Conservation (phyloP, 2,113 vertebrate species). For the Lichenostomus cassidix region DNA sequence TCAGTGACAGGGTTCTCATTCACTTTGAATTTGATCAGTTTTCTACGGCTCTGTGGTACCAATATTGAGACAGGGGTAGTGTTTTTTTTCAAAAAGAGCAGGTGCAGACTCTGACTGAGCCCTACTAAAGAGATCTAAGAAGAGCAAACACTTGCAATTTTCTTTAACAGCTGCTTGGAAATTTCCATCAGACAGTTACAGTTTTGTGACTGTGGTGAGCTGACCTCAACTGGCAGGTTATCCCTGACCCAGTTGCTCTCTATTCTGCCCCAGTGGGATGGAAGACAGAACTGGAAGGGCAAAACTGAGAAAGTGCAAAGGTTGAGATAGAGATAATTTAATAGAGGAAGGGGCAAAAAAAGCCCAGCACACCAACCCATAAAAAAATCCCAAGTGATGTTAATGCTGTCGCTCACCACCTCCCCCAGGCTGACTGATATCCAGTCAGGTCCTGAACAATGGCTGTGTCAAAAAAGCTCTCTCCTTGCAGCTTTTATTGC, state of each 20-base stretch:
- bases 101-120: background rate
- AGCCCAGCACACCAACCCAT: accelerated
- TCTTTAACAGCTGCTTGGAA: background rate
- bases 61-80: background rate
- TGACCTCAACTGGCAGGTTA: background rate
- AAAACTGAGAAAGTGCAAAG: background rate
- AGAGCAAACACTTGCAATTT: background rate
- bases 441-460: background rate
- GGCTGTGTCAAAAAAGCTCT: background rate
- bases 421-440: background rate
- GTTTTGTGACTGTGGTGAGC: background rate
- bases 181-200: background rate
- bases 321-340: background rate
- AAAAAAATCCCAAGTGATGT: accelerated
- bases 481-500: background rate
- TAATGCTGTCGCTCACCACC: background rate
- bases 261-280: background rate
- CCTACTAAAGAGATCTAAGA: background rate
- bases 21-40: background rate
- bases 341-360: background rate
- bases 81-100: background rate
- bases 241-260: background rate
- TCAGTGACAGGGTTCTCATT: background rate
- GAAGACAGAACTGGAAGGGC: background rate
- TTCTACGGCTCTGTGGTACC: background rate